Evolutionary conservation across 2,113 vertebrate genomes (phyloP), one percentile per base, ranked within the genome.

Genomic region (Lepidothrix coronata): DNA sequence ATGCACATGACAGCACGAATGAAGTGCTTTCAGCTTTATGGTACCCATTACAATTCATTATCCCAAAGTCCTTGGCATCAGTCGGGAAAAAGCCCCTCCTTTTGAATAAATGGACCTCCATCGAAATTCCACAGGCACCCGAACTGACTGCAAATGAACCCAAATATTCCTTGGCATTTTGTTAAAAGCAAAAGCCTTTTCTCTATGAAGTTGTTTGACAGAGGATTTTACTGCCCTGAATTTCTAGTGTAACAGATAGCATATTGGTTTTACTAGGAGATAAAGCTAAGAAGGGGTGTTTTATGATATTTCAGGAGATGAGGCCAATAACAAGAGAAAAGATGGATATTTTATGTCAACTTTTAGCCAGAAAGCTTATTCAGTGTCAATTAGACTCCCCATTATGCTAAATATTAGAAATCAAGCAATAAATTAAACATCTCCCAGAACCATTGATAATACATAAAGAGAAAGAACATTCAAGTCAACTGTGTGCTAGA

Each of bases 31-130:
- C 68, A 78, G 76, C 23, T 91, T 93, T 84, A 96, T 44, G 30
- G 75, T 88, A 66, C 81, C 82, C 44, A 81, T 96, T 96, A 84
- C 91, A 94, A 95, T 94, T 92, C 92, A 93, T 95, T 94, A 93
- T 62, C 82, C 85, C 25, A 23, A 91, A 93, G 85, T 85, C 84
- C 46, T 89, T 85, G 78, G 73, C 71, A 87, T 88, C 68, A 90
- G 52, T 41, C 79, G 70, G 66, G 73, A 82, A 95, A 92, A 93
- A 92, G 30, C 63, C 55, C 67, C 91, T 85, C 54, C 57, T 84
- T 91, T 37, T 20, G 68, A 90, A 84, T 81, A 93, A 80, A 80
- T 37, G 28, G 51, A 66, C 76, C 27, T 73, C 70, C 66, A 57
- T 75, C 70, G 89, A 86, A 93, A 93, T 92, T 62, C 74, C 9